Evolutionary conservation across 37 sponge, comb jelly and placozoan species (phyloP).

Genomic region (Halichondria panicea): DNA sequence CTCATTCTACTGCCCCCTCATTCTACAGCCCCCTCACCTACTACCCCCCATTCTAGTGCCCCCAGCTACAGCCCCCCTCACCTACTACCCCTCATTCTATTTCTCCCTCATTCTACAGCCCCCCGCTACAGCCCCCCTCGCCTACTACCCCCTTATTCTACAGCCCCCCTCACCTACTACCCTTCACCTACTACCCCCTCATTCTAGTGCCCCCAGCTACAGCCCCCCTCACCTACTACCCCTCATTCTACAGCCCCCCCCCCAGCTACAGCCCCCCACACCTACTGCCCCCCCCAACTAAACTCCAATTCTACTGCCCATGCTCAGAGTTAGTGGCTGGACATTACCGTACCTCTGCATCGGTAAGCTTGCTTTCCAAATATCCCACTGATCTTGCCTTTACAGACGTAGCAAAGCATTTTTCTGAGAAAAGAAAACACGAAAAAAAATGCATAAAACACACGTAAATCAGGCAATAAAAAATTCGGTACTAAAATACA

Average conservation of each 20-base stretch:
- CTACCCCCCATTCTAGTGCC: too few relatives aligned
- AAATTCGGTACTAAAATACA: not conserved
- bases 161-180: too few relatives aligned
- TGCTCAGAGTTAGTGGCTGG: not conserved
- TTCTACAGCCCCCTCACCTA: too few relatives aligned
- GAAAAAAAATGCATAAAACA: not conserved
- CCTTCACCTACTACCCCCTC: too few relatives aligned
- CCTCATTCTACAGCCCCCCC: not conserved
- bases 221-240: not conserved
- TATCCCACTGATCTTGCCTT: conserved; percentile 40
- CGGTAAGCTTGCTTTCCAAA: conserved; percentile 63
- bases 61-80: too few relatives aligned
- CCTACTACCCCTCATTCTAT: not conserved
- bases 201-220: too few relatives aligned
- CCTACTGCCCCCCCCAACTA: too few relatives aligned
- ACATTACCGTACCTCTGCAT: conserved; percentile 35
- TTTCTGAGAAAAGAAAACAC: not conserved
- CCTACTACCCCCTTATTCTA: too few relatives aligned
- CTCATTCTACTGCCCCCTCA: too few relatives aligned
- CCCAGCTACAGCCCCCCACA: not conserved
- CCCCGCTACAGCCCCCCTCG: not conserved
- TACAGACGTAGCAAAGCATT: conserved; percentile 34
- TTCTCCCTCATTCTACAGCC: not conserved
- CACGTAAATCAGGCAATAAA: not conserved
- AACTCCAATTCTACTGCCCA: too few relatives aligned